Conservation (phyloP, 2,888 invertebrate genomes). For the Griposia aprilina region DNA sequence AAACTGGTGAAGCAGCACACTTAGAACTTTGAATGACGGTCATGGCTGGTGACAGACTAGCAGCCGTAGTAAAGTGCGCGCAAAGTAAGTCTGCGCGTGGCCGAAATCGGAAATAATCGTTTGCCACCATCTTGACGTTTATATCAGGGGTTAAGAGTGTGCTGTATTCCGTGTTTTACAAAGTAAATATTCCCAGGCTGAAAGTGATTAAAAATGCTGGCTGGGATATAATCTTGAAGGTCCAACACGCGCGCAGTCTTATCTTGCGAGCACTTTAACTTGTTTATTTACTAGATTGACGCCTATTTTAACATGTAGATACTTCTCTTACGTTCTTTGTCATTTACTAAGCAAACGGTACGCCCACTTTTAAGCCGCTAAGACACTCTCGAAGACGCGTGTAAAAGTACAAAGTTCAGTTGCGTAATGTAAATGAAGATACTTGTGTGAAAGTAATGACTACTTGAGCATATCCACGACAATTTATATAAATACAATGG, state of each 20-base stretch:
- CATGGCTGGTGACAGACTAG: background rate
- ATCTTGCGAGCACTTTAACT: too few species aligned
- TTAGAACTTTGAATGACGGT: background rate
- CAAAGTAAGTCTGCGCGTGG: too few species aligned
- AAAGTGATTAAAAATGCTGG: too few species aligned
- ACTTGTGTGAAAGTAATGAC: slow-evolving; percentile 37
- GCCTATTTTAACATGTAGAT: background rate
- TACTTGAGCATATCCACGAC: background rate
- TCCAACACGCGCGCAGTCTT: too few species aligned
- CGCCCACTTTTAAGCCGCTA: background rate
- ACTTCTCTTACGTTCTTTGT: slow-evolving; percentile 36
- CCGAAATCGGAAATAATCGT: too few species aligned
- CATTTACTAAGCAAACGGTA: slow-evolving; percentile 37
- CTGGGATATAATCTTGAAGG: too few species aligned
- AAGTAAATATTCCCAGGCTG: too few species aligned
- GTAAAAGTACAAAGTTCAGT: slow-evolving; percentile 33
- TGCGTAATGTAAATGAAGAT: slow-evolving; percentile 36
- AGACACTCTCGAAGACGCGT: slow-evolving; percentile 25
- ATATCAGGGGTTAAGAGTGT: too few species aligned
- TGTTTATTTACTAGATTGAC: slow-evolving; percentile 8
- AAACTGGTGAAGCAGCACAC: background rate
- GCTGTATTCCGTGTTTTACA: too few species aligned
- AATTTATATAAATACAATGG: background rate
- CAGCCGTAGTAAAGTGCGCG: background rate
- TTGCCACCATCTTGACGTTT: too few species aligned